Evolutionary conservation across 2,888 invertebrate genomes (phyloP).

Genomic region (Drosophila lacicola): DNA sequence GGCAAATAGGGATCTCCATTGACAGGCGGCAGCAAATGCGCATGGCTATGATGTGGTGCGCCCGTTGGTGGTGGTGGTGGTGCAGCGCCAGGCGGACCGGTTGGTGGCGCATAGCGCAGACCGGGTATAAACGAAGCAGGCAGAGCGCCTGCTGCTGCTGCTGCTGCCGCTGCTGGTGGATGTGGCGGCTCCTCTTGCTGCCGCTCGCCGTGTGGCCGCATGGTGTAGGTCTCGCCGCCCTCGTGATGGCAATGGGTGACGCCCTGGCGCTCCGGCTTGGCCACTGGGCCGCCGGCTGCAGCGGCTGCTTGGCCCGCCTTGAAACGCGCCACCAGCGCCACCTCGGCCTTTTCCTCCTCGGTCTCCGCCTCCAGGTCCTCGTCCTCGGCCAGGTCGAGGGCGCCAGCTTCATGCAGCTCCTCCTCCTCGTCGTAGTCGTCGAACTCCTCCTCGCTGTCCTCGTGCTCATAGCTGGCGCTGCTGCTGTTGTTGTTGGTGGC

Average conservation of each 20-base stretch:
- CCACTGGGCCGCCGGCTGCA: not conserved
- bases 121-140: constrained; percentile 35
- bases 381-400: constrained; percentile 61
- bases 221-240: constrained; percentile 89
- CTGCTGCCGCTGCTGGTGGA: not conserved
- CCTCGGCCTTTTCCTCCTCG: constrained; percentile 65
- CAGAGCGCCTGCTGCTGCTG: constrained; percentile 2
- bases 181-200: constrained; percentile 58
- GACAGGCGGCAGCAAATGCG: constrained; percentile 56
- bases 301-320: constrained; percentile 54
- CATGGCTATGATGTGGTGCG: constrained; percentile 49
- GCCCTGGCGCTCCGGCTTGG: constrained; percentile 83
- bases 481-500: constrained; percentile 46
- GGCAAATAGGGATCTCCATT: constrained; percentile 85
- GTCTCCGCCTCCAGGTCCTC: constrained; percentile 67
- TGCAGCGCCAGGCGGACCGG: not conserved
- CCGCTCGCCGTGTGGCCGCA: constrained; percentile 89
- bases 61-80: constrained; percentile 14
- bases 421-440: constrained; percentile 79
- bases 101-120: constrained; percentile 52
- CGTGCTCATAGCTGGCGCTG: constrained; percentile 66
- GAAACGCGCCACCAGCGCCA: constrained; percentile 57
- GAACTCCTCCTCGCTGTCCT: constrained; percentile 76
- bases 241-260: constrained; percentile 90
- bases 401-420: constrained; percentile 73